These are phyloP conservation scores for Amazona guildingii DNA, from an alignment of 2,113 vertebrate species.

Conservation along the genomic window DNA sequence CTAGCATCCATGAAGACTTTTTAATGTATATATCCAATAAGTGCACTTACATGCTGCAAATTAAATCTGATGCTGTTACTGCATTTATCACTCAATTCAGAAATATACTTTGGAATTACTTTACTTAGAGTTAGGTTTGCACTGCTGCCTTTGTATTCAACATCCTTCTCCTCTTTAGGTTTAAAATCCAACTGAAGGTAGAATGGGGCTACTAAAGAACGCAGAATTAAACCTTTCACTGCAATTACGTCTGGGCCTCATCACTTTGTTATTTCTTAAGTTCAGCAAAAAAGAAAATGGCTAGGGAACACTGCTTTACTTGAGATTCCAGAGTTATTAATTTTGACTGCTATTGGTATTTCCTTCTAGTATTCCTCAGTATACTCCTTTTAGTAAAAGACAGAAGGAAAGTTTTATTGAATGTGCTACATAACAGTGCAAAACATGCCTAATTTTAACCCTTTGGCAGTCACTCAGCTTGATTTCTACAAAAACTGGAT, in stretches of 20 bases:
- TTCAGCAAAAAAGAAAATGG: background rate
- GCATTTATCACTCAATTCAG: background rate
- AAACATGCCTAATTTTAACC: background rate
- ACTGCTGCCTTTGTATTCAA: background rate
- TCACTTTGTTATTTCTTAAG: background rate
- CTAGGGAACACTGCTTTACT: background rate
- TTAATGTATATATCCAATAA: background rate
- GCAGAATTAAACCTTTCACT: background rate
- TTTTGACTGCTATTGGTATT: background rate
- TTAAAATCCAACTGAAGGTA: background rate
- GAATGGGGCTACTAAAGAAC: background rate
- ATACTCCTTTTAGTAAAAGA: background rate
- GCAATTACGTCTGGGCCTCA: background rate
- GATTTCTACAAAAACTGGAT: background rate
- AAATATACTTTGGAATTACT: background rate
- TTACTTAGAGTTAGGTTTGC: background rate
- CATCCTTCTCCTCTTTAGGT: background rate
- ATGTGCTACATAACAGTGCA: background rate
- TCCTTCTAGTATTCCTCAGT: background rate
- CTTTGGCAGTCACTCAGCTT: background rate
- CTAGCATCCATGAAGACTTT: background rate
- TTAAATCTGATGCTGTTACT: background rate
- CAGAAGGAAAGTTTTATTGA: background rate
- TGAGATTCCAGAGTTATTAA: background rate
- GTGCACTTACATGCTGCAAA: background rate